phyloP scores from a whole-genome alignment of 2,113 vertebrate species.

The Alaudala cheleensis region DNA sequence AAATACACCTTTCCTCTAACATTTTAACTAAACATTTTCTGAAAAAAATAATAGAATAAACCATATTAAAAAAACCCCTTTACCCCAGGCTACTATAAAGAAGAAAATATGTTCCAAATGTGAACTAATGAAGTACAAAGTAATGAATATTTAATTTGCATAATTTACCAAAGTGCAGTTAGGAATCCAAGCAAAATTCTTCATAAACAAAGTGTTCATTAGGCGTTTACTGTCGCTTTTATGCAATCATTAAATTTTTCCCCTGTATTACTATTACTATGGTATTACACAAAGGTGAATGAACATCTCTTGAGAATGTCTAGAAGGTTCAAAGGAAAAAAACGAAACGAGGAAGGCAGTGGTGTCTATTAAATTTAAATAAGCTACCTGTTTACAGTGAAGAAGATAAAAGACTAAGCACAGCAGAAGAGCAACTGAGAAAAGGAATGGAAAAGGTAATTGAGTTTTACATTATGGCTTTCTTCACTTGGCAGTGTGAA shows the following conservation, averaged over 20 bases:
- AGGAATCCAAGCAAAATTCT: conserved; percentile 75
- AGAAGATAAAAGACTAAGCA: conserved; percentile 62
- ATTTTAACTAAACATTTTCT: conserved; percentile 70
- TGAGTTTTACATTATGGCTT: conserved; percentile 54
- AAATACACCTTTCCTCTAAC: conserved; percentile 44
- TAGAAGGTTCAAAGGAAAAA: conserved; percentile 48
- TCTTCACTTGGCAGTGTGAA: conserved; percentile 47
- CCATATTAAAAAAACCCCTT: conserved; percentile 59
- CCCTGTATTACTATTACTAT: background rate
- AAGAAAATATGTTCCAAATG: conserved; percentile 77
- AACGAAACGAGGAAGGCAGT: background rate
- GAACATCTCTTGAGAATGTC: conserved; percentile 49
- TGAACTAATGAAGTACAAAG: conserved; percentile 81
- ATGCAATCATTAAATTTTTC: conserved; percentile 50
- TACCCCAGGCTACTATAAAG: conserved; percentile 76
- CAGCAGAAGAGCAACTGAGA: conserved; percentile 43
- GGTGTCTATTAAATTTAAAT: conserved; percentile 58
- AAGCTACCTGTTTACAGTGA: conserved; percentile 64
- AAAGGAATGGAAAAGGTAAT: conserved; percentile 64
- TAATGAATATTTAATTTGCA: conserved; percentile 87
- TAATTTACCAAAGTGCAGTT: conserved; percentile 79
- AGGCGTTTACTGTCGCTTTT: conserved; percentile 62
- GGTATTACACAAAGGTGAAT: conserved; percentile 42
- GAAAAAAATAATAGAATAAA: conserved; percentile 69
- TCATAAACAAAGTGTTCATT: conserved; percentile 76